Base-by-base conservation (phyloP, 2,888 invertebrate species). In the Leptinotarsa haldemani region DNA sequence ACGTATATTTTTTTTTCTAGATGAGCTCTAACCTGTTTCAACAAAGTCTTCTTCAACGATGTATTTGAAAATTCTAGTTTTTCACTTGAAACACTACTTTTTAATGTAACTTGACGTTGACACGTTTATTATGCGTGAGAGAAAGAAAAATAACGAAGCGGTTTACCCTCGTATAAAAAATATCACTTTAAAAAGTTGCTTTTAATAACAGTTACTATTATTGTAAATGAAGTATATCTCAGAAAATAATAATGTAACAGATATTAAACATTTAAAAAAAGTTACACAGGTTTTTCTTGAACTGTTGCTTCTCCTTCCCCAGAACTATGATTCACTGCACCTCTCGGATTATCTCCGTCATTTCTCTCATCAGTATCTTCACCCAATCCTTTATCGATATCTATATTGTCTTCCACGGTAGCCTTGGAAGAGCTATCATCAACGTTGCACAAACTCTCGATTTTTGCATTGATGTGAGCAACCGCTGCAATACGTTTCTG, bases 401-500 rank as follows among this genome's bases (percentile, higher is more conserved):
- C 65, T n/a, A 67, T 53, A 56, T 68, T 68, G 50, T 50, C 63
- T 3, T 52, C 40, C 3, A 53, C n/a, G 16, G 22, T n/a, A 18
- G 15, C 53, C 30, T n/a, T 40, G 25, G 18, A n/a, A n/a, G 18
- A 5, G 40, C 52, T 67, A 18, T 67, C 40, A 22, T 68, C 56
- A 16, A 30, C 20, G n/a, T 61, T 71, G 56, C 70, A 74, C 7
- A 77, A 22, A 20, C 65, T 70, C 25, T 72, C 81, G 64, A 84
- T 74, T 74, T 82, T 83, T 22, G 77, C 74, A 53, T 81, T 82
- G 25, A 85, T 83, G 48, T 82, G 78, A 56, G 77, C 77, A 2
- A 84, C 75, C 18, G 82, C 80, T 20, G 83, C 81, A 53, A 84
- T 81, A 65, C 82, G 70, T 22, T 73, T 76, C 47, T 72, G 76